Evolutionary conservation across 2,888 invertebrate genomes (phyloP).

Genomic region (Drosophila melanosoma): DNA sequence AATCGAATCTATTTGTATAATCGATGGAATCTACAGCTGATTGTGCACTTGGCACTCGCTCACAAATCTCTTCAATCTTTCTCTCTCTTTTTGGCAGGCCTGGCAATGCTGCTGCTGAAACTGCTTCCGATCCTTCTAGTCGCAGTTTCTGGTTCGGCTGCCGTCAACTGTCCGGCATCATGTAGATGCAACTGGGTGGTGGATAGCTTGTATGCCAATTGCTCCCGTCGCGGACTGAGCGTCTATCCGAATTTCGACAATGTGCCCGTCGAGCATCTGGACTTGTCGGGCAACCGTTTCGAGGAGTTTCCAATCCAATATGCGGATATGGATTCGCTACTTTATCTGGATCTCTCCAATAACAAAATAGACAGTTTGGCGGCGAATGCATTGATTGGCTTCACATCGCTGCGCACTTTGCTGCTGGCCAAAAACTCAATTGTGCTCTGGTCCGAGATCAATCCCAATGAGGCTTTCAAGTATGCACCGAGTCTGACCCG

Average conservation of each 20-base stretch:
- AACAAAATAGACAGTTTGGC: conserved; percentile 87
- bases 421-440: conserved; percentile 89
- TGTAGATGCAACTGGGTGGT: conserved; percentile 83
- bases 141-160: conserved; percentile 14
- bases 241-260: conserved; percentile 74
- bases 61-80: background rate
- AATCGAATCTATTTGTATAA: conserved; percentile 4
- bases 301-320: conserved; percentile 86
- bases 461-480: conserved; percentile 86
- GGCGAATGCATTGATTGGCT: conserved; percentile 85
- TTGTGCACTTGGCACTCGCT: background rate
- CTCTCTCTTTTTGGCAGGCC: conserved; percentile 1
- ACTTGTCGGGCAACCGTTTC: conserved; percentile 88
- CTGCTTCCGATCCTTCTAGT: conserved; percentile 3
- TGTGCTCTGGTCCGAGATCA: conserved; percentile 86
- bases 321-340: conserved; percentile 85
- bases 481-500: conserved; percentile 86
- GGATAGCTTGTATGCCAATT: conserved; percentile 82
- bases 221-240: conserved; percentile 71
- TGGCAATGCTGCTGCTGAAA: conserved; percentile 6
- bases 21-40: conserved; percentile 25
- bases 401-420: conserved; percentile 87
- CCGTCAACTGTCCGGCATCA: conserved; percentile 74
- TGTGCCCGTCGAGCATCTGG: conserved; percentile 86
- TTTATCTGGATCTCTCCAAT: conserved; percentile 86